Evolutionary conservation across 2,888 invertebrate genomes (phyloP), one percentile per base, ranked within the genome.

Genomic region (Argynnis bischoffii): DNA sequence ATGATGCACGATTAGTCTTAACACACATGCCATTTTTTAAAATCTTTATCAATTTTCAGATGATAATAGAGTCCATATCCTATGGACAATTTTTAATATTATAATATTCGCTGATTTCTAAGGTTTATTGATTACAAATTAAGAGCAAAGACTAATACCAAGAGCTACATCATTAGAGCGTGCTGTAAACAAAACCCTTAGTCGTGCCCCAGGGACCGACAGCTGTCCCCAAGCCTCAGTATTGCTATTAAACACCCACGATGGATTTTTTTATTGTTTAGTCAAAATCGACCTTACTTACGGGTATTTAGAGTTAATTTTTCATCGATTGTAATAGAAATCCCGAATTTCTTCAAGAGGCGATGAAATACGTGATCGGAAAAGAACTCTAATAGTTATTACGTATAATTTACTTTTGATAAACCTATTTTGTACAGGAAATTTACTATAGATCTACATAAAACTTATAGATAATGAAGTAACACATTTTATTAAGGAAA

Each of bases 201-300:
- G 85, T 78, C 79, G 79, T 81, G 82, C 88, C 86, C 84, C 78
- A 79, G 89, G 88, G 89, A 86, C 69, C 86, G 86, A 89, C 92
- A 92, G 92, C 91, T 92, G 92, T 88, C 88, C 78, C 84, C 91
- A 92, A 83, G 86, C 90, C 87, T 88, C 86, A 81, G 78, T 78
- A 78, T 79, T 72, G 79, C 84, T 82, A 88, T 90, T 90, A 90
- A 90, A 90, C 90, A 87, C 89, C 88, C 87, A 89, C 89, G 83
- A 79, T 48, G 79, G 75, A 69, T 76, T 77, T 75, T 78, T 75
- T 76, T 84, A 80, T 79, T 78, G 75, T 76, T 73, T 65, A 41
- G 1, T 16, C 13, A 84, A 85, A 79, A 59, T 14, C 66, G 71
- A 78, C 79, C 74, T 64, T 81, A 77, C 3, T 0, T 0, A 0